Conservation (phyloP, 2,113 vertebrate genomes). For the Chloropsis cyanopogon region DNA sequence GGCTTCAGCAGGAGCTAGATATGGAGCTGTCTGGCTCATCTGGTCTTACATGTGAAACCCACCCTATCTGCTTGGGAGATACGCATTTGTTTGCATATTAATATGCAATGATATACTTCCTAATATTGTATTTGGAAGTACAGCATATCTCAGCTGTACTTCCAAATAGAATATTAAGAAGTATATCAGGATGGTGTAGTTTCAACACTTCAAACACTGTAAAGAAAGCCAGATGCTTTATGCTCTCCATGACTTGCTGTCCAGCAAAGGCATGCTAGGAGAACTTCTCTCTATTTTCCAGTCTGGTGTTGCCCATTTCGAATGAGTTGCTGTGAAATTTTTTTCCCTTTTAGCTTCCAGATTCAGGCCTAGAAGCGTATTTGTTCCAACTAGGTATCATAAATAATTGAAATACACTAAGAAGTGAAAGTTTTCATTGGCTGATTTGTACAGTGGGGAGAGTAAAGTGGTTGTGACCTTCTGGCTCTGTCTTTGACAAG, state of each 20-base stretch:
- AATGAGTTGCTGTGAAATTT: background rate
- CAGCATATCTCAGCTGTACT: background rate
- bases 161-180: background rate
- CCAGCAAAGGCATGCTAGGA: background rate
- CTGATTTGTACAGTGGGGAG: background rate
- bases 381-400: background rate
- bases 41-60: background rate
- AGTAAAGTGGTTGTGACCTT: background rate
- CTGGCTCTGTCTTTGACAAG: background rate
- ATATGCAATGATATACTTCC: too few relatives aligned
- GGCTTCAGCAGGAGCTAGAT: background rate
- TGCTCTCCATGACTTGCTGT: background rate
- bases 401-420: conserved; percentile 22
- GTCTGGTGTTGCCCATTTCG: background rate
- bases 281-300: background rate
- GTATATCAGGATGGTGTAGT: rapidly evolving
- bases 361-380: background rate
- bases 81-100: background rate
- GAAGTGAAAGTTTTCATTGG: background rate
- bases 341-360: background rate
- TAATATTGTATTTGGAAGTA: too few relatives aligned
- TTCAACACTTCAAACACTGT: background rate
- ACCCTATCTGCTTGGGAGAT: background rate
- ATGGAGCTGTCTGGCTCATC: background rate
- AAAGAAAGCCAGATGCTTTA: background rate